phyloP scores from a whole-genome alignment of 1,140 invertebrate genomes.

The Phymastichus coffea region DNA sequence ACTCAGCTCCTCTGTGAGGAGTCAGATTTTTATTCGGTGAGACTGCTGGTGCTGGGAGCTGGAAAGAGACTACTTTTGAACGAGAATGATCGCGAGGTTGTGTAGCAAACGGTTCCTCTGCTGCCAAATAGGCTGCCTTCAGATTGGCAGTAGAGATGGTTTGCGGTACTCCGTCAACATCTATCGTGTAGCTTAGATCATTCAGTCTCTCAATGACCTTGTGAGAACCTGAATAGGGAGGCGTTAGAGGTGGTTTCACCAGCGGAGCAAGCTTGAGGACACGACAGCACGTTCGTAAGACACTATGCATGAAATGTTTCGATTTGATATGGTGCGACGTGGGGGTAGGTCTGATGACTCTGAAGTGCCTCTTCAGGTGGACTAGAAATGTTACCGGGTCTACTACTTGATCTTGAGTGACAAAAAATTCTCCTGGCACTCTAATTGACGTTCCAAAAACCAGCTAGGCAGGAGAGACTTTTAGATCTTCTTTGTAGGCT shows the following conservation, averaged over 20 bases:
- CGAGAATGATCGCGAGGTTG: too few relatives aligned
- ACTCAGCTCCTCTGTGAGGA: too few relatives aligned
- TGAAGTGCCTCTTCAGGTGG: conserved; percentile 23
- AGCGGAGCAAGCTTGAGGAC: conserved; percentile 33
- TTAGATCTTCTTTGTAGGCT: conserved; percentile 35
- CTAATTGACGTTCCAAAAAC: conserved; percentile 40
- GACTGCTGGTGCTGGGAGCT: too few relatives aligned
- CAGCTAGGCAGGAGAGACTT: conserved; percentile 38
- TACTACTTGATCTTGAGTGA: conserved; percentile 18
- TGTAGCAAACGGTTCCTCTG: not conserved
- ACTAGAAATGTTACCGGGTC: too few relatives aligned
- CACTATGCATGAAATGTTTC: conserved; percentile 21
- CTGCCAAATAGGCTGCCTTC: conserved; percentile 9
- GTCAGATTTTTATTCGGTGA: too few relatives aligned
- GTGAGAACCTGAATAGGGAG: conserved; percentile 35
- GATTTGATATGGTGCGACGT: conserved; percentile 12
- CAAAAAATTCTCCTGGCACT: conserved; percentile 44
- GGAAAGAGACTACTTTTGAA: too few relatives aligned
- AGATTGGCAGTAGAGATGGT: not conserved
- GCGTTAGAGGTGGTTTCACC: conserved; percentile 27
- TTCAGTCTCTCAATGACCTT: conserved; percentile 25
- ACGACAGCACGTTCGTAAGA: conserved; percentile 24
- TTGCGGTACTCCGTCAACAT: not conserved
- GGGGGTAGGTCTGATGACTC: conserved; percentile 8
- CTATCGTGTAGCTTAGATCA: conserved; percentile 29